Evolutionary conservation across 2,113 vertebrate genomes (phyloP).

Genomic region (Nycticebus coucang): DNA sequence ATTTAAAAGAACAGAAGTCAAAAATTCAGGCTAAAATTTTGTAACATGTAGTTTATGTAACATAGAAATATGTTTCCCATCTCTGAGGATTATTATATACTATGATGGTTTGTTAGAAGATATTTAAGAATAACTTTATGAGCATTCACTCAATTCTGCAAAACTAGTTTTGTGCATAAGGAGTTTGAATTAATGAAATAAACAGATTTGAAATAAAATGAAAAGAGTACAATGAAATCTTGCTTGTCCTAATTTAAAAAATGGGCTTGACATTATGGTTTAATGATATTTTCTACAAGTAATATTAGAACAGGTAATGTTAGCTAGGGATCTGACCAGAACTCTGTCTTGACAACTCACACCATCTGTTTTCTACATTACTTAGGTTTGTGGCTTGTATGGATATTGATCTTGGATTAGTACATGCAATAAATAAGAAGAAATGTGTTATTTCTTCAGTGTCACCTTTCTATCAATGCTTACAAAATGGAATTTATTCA

Average conservation of each 20-base stretch:
- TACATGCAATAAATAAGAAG: not conserved
- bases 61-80: not conserved
- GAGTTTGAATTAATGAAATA: not conserved
- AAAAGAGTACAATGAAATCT: not conserved
- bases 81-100: not conserved
- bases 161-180: not conserved
- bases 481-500: not conserved
- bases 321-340: not conserved
- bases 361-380: not conserved
- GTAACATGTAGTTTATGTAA: not conserved
- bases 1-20: not conserved
- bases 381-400: not conserved
- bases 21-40: not conserved
- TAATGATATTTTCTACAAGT: slow-evolving; percentile 27
- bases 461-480: not conserved
- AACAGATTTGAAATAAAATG: not conserved
- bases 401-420: not conserved
- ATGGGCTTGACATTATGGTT: not conserved
- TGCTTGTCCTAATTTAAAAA: not conserved
- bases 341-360: not conserved
- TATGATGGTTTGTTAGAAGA: not conserved
- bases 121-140: not conserved
- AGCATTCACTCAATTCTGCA: not conserved
- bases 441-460: not conserved
- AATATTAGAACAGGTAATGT: slow-evolving; percentile 39